These are phyloP conservation scores for Cottus gobio DNA, from an alignment of 2,113 vertebrate genomes.

Conservation along the genomic window DNA sequence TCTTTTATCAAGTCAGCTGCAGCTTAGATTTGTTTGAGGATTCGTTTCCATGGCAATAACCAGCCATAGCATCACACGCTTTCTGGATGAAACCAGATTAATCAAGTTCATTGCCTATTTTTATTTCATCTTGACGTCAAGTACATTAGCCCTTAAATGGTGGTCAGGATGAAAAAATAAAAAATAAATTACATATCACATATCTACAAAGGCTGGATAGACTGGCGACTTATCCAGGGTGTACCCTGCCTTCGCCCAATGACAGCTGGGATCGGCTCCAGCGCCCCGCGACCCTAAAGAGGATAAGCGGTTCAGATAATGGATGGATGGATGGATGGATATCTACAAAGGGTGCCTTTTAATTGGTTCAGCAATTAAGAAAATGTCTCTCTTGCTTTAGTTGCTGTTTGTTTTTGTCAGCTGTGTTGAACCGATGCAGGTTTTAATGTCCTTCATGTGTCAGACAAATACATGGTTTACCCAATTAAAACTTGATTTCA, in stretches of 20 bases:
- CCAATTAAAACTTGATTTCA: neutral
- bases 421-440: neutral
- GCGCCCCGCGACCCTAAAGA: too few species aligned
- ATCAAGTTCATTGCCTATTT: neutral
- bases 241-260: too few species aligned
- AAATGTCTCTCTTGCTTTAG: neutral
- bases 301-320: too few species aligned
- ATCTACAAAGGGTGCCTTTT: neutral
- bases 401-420: neutral
- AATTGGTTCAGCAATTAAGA: neutral
- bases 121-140: neutral
- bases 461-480: neutral
- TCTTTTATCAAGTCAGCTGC: slow-evolving; percentile 61
- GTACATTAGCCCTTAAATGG: neutral
- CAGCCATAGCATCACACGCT: slow-evolving; percentile 18
- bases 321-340: too few species aligned
- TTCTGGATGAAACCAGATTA: slow-evolving; percentile 20
- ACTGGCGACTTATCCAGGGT: too few species aligned
- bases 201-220: too few species aligned
- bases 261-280: too few species aligned
- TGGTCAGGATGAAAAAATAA: neutral
- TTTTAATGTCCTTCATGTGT: neutral
- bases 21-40: slow-evolving; percentile 31
- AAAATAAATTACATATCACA: too few species aligned
- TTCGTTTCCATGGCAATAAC: slow-evolving; percentile 68